Evolutionary conservation across 2,888 invertebrate genomes (phyloP).

Genomic region (Tenthredo distinguenda): DNA sequence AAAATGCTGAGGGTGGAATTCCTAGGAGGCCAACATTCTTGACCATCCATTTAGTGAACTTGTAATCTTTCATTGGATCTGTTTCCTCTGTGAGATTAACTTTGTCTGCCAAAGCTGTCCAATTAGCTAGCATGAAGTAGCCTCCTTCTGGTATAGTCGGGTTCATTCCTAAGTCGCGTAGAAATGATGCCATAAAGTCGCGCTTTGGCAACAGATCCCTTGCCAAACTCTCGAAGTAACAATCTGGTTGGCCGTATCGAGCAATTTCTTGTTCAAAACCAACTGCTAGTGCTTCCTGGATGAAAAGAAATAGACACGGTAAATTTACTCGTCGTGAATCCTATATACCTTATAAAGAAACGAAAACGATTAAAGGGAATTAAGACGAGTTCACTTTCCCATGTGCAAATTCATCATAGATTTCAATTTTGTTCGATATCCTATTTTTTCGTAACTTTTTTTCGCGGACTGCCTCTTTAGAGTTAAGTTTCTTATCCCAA

Average conservation of each 20-base stretch:
- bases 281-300: conserved; percentile 93
- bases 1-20: conserved; percentile 97
- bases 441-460: background rate
- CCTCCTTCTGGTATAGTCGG: conserved; percentile 98
- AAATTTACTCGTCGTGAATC: background rate
- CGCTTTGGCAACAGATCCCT: conserved; percentile 88
- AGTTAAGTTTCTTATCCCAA: no score
- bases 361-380: background rate
- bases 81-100: conserved; percentile 85
- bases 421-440: background rate
- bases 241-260: conserved; percentile 86
- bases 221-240: conserved; percentile 90
- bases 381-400: background rate
- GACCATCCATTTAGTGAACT: conserved; percentile 97
- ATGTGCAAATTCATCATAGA: background rate
- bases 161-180: conserved; percentile 90
- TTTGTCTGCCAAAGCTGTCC: conserved; percentile 87
- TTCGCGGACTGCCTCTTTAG: no score
- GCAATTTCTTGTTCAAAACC: conserved; percentile 92
- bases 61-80: conserved; percentile 91
- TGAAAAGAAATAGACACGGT: conserved; percentile 3
- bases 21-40: conserved; percentile 95
- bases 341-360: background rate
- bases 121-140: conserved; percentile 98
- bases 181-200: conserved; percentile 88